Conservation (phyloP, 2,888 invertebrate genomes). For the Meiosimyza decipiens region DNA sequence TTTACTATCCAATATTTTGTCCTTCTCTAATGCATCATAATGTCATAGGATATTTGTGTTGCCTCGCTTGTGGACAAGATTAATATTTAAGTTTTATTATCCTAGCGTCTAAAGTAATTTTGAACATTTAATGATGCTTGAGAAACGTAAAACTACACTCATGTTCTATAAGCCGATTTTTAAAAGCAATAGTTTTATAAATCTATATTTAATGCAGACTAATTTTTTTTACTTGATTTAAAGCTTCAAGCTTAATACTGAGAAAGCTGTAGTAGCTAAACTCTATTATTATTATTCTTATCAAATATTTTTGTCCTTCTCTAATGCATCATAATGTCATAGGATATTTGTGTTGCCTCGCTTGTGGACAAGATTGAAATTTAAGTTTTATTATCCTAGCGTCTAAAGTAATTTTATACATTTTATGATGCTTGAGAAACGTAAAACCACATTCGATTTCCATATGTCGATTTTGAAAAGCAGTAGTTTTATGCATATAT, state of each 20-base stretch:
- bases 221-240: too few species aligned
- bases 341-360: slow-evolving; percentile 55
- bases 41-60: slow-evolving; percentile 47
- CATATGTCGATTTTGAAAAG: too few species aligned
- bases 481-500: too few species aligned
- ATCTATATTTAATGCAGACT: too few species aligned
- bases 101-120: slow-evolving; percentile 54
- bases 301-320: slow-evolving; percentile 36
- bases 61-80: slow-evolving; percentile 60
- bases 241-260: too few species aligned
- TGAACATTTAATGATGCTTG: slow-evolving; percentile 50
- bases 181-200: too few species aligned
- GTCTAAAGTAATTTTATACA: slow-evolving; percentile 45
- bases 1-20: not conserved
- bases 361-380: slow-evolving; percentile 58
- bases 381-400: slow-evolving; percentile 62
- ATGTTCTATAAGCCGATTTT: too few species aligned
- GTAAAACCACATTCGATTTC: slow-evolving; percentile 52
- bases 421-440: slow-evolving; percentile 59
- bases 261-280: too few species aligned
- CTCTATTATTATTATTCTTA: too few species aligned
- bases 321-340: slow-evolving; percentile 53
- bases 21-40: slow-evolving; percentile 42
- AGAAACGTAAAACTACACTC: slow-evolving; percentile 60
- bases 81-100: slow-evolving; percentile 54